Evolutionary conservation across 2,888 invertebrate species (phyloP), one percentile per base, ranked within the genome.

Genomic region (Drosophila greeni): DNA sequence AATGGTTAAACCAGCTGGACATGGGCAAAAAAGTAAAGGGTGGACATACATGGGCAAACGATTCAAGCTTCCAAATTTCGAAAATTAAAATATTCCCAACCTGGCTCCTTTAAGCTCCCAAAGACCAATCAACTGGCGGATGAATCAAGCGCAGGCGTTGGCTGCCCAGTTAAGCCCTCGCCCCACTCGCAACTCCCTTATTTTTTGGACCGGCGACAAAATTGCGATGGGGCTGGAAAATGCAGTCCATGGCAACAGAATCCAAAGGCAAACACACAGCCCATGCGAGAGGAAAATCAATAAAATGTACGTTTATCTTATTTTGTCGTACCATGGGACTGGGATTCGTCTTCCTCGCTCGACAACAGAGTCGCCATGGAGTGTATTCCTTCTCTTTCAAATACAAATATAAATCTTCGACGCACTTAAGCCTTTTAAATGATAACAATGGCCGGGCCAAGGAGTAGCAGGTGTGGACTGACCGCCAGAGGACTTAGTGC

Each of bases 381-480:
- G 31, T 47, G 36, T 42, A 33, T 43, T 60, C 43, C 75, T 65
- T 65, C 68, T 66, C 76, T 70, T 75, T 75, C 72, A 70, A 75
- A 76, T 76, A 72, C 75, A 75, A 79, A 82, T 83, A 82, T 82
- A 82, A 83, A 83, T 83, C 77, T 82, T 83, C 62, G 65, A 64
- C 55, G 74, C 74, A 76, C 76, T 81, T 82, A 77, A 82, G 77
- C 82, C 84, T 76, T 79, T 84, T 79, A 76, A 79, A 79, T 79
- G 74, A 76, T 82, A 80, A 84, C 84, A 84, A 80, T 80, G 73
- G 70, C 33, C 16, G 39, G 49, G n/a, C 33, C 59, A 64, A 54
- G 66, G 69, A 64, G 73, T 66, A 72, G 74, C 74, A 74, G 74
- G 75, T 74, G 73, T 61, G 74, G 56, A 65, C 52, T 65, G 61